A percentile compares a stretch with the other conserved stretches of the same genome.
These are phyloP conservation scores for Bradypus variegatus DNA, from an alignment of 2,797 vertebrate genomes.

Conservation along the genomic window DNA sequence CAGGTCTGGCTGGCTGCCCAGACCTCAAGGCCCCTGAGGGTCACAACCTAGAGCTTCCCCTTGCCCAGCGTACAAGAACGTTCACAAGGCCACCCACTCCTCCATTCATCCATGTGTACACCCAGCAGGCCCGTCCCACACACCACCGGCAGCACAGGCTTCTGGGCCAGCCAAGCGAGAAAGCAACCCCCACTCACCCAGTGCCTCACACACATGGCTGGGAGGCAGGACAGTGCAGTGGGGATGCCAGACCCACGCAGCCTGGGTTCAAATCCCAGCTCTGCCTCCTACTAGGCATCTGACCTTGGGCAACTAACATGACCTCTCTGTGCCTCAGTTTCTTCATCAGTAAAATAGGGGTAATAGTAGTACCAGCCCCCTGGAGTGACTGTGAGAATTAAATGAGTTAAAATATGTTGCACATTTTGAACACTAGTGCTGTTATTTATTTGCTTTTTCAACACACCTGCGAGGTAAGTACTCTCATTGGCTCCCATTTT, in stretches of 20 bases:
- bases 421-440: background rate
- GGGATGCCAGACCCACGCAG: background rate
- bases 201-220: background rate
- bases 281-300: background rate
- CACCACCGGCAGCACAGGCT: background rate
- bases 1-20: background rate
- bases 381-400: background rate
- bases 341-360: background rate
- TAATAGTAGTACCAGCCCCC: fast-evolving
- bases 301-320: background rate
- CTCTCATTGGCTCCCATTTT: background rate
- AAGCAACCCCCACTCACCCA: background rate
- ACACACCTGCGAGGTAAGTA: background rate
- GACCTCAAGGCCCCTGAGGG: background rate
- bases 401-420: fast-evolving
- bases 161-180: background rate
- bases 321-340: background rate
- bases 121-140: background rate
- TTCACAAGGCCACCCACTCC: background rate
- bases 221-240: background rate
- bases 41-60: background rate
- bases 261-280: background rate
- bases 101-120: background rate
- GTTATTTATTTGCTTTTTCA: background rate
- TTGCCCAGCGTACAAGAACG: background rate